phyloP scores from a whole-genome alignment of 1,140 invertebrate species.

The Trichonephila clavata region DNA sequence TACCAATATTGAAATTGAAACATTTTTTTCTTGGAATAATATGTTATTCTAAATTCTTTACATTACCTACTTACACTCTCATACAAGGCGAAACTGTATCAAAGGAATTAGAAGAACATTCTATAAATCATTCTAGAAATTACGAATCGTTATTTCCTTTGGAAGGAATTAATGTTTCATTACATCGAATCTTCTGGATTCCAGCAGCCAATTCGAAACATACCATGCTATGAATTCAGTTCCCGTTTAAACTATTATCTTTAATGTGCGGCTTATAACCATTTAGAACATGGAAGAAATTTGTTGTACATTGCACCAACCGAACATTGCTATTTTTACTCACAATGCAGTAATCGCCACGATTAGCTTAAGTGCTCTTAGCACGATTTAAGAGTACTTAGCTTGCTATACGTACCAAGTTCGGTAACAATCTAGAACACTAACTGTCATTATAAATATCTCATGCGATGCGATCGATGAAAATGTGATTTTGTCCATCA shows the following conservation, averaged over 20 bases:
- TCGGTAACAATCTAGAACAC: neutral
- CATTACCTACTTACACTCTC: too few relatives aligned
- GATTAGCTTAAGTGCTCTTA: constrained; percentile 25
- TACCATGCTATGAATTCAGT: neutral
- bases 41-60: too few relatives aligned
- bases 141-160: neutral
- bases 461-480: neutral
- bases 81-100: too few relatives aligned
- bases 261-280: constrained; percentile 8
- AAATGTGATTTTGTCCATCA: constrained; percentile 13
- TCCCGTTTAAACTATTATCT: constrained; percentile 3
- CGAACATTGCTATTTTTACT: constrained; percentile 8
- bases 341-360: neutral
- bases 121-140: neutral
- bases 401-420: neutral
- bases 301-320: neutral
- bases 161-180: neutral
- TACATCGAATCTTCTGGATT: neutral
- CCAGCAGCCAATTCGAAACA: neutral
- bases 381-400: constrained; percentile 29
- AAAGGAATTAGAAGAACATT: neutral
- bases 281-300: constrained; percentile 5
- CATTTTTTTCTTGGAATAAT: too few relatives aligned
- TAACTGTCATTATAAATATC: constrained; percentile 32
- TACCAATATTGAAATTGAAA: too few relatives aligned